Percentiles rank a stretch among this genome's conserved stretches.
Conservation (phyloP, 2,888 invertebrate genomes). For the Meghimatium bilineatum region DNA sequence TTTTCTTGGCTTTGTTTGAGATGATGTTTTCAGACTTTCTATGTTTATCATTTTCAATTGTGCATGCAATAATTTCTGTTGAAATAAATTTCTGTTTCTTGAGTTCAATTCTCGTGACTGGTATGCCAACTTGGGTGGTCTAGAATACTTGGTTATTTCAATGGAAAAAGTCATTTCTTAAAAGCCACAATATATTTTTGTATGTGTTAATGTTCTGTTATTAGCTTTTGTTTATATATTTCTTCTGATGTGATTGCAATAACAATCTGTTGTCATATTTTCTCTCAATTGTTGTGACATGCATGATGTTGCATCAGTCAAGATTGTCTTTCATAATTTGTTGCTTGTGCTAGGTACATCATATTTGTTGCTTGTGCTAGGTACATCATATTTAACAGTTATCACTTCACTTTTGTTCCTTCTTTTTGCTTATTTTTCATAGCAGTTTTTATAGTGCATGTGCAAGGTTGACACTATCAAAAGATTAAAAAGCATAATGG, state of each 20-base stretch:
- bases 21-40: conserved; percentile 3
- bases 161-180: neutral
- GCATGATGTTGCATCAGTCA: neutral
- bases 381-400: too few relatives aligned
- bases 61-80: neutral
- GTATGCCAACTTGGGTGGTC: neutral
- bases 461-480: too few relatives aligned
- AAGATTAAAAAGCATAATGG: too few relatives aligned
- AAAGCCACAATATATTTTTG: neutral
- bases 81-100: neutral
- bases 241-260: neutral
- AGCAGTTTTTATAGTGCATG: too few relatives aligned
- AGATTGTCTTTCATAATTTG: neutral
- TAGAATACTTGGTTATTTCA: neutral
- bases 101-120: too few relatives aligned
- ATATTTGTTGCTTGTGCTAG: too few relatives aligned
- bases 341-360: too few relatives aligned
- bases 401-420: too few relatives aligned
- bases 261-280: neutral
- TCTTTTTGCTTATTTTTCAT: too few relatives aligned
- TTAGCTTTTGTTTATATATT: neutral
- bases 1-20: conserved; percentile 7
- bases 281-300: too few relatives aligned
- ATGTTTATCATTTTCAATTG: neutral
- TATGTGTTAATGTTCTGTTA: too few relatives aligned